Evolutionary conservation across 2,888 invertebrate genomes (phyloP).

Genomic region (Amiota minor): DNA sequence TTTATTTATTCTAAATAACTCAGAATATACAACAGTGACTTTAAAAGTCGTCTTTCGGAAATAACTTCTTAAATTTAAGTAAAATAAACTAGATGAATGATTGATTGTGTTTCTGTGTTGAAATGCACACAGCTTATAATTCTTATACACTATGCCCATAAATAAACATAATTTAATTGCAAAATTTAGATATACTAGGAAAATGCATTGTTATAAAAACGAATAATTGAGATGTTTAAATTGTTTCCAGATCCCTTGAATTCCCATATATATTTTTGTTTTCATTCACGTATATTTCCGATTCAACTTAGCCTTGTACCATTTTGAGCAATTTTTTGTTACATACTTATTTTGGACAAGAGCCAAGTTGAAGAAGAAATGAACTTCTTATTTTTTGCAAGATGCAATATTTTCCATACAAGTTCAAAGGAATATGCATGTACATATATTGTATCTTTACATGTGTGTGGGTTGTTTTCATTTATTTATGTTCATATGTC

Average conservation of each 20-base stretch:
- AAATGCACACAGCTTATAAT: too few species aligned
- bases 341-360: constrained; percentile 34
- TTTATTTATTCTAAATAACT: too few species aligned
- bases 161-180: too few species aligned
- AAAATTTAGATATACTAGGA: too few species aligned
- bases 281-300: constrained; percentile 23
- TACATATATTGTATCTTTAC: not conserved
- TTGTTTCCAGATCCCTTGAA: not conserved
- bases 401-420: not conserved
- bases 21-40: too few species aligned
- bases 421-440: not conserved
- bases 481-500: constrained; percentile 21
- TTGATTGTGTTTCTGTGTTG: too few species aligned
- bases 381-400: not conserved
- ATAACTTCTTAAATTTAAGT: too few species aligned
- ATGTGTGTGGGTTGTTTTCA: not conserved
- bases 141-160: too few species aligned
- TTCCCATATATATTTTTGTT: not conserved
- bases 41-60: too few species aligned
- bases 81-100: too few species aligned
- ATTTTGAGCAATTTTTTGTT: constrained; percentile 45
- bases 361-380: constrained; percentile 45
- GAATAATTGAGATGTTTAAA: too few species aligned
- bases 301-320: constrained; percentile 60
- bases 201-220: too few species aligned